A percentile compares a stretch with the other conserved stretches of the same genome.
These are phyloP conservation scores for Notamacropus eugenii DNA, from an alignment of 2,797 vertebrate species.

Conservation along the genomic window DNA sequence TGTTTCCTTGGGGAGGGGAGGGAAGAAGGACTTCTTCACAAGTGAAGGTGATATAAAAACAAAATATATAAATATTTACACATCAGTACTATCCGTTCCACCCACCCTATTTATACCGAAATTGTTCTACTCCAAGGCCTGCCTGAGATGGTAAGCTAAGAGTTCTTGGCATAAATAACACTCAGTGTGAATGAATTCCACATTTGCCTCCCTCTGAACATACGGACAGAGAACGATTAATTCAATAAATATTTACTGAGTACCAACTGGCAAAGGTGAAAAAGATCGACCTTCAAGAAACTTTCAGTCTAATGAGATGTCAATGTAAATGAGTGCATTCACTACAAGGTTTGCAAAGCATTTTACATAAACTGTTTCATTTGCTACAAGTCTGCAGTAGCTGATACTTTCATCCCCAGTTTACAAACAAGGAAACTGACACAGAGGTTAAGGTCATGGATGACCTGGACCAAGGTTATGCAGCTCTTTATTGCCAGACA, in stretches of 20 bases:
- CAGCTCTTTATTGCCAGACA: background rate
- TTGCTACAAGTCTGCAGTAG: background rate
- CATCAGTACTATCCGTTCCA: background rate
- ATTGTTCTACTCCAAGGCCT: background rate
- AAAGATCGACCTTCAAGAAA: background rate
- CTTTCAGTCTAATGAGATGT: background rate
- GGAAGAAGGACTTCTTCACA: background rate
- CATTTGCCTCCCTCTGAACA: background rate
- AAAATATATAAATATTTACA: background rate
- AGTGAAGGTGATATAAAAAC: background rate
- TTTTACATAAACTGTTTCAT: background rate
- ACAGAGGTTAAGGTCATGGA: background rate
- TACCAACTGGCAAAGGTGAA: background rate
- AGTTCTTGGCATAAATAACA: background rate
- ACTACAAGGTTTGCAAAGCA: background rate
- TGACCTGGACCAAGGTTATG: background rate
- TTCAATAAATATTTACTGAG: background rate
- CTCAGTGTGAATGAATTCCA: background rate
- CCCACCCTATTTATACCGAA: background rate
- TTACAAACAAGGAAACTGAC: background rate
- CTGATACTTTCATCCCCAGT: background rate
- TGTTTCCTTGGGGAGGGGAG: background rate
- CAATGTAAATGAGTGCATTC: too few species aligned
- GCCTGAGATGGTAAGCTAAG: background rate
- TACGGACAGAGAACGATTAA: background rate